Evolutionary conservation across 2,888 invertebrate species (phyloP), one percentile per base, ranked within the genome.

Genomic region (Lochmaea crataegi): DNA sequence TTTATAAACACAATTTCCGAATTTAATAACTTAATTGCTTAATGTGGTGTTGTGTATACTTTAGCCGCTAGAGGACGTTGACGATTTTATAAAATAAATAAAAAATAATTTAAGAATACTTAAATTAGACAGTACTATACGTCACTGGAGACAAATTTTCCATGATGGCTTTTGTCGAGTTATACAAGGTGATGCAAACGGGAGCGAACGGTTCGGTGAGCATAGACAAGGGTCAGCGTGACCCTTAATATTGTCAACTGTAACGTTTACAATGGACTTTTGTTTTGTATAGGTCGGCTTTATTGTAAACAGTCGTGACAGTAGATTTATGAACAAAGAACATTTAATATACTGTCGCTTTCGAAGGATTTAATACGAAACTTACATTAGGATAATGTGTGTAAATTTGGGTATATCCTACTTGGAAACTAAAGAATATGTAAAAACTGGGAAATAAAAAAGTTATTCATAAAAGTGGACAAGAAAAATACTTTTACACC

Each of bases 191-290:
- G 75, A 73, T 73, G 72, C 71, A 68, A 75, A 73, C 69, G 66
- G 67, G 68, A 71, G 75, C 72, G 75, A 77, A 78, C 77, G 80
- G 80, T 80, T 79, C 80, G 78, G 79, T 80, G 80, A 77, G 79
- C 82, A 81, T 80, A 82, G 81, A 82, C 81, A 82, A 78, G 80
- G 81, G 81, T 80, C 81, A 80, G 79, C 80, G 82, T 81, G 80
- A 79, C 81, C 83, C 80, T 67, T 78, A 80, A 82, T 82, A 84
- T 83, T 84, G 84, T 84, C 81, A 84, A 84, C 83, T 84, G 83
- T 84, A 83, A 84, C 85, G 84, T 83, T 81, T 83, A 85, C 84
- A 85, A 85, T 82, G 79, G 77, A 75, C 82, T 77, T 80, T 85
- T 85, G 84, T 85, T 84, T 84, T 81, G 80, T 78, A 82, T 81